phyloP scores from a whole-genome alignment of 2,113 vertebrate genomes.

The Eonycteris spelaea region DNA sequence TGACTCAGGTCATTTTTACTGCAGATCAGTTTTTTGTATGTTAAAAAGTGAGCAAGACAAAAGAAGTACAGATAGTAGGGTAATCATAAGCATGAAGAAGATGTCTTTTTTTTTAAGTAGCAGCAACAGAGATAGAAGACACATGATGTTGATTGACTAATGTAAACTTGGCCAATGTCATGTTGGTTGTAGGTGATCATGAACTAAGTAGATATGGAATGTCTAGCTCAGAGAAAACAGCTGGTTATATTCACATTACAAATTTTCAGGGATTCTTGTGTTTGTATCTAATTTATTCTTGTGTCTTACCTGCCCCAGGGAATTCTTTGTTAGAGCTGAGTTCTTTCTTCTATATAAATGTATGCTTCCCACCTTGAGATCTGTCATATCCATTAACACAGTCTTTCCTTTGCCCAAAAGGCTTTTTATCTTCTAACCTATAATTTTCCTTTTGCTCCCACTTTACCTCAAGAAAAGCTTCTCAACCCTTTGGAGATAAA shows the following conservation, averaged over 20 bases:
- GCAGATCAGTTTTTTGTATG: neutral
- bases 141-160: neutral
- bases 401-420: conserved; percentile 40
- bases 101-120: neutral
- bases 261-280: conserved; percentile 29
- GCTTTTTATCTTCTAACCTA: conserved; percentile 58
- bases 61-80: neutral
- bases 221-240: conserved; percentile 6
- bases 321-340: conserved; percentile 46
- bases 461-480: conserved; percentile 43
- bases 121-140: neutral
- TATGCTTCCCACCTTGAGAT: conserved; percentile 45
- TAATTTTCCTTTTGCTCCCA: conserved; percentile 61
- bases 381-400: conserved; percentile 24
- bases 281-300: conserved; percentile 55
- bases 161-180: neutral
- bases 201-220: neutral
- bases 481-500: conserved; percentile 50
- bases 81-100: neutral
- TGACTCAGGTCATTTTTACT: neutral
- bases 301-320: conserved; percentile 1
- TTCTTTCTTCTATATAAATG: conserved; percentile 51
- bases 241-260: conserved; percentile 24
- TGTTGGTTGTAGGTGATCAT: neutral
- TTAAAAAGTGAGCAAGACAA: conserved; percentile 9